phyloP scores from a whole-genome alignment of 1,140 invertebrate species.

The Meloidogyne exigua region DNA sequence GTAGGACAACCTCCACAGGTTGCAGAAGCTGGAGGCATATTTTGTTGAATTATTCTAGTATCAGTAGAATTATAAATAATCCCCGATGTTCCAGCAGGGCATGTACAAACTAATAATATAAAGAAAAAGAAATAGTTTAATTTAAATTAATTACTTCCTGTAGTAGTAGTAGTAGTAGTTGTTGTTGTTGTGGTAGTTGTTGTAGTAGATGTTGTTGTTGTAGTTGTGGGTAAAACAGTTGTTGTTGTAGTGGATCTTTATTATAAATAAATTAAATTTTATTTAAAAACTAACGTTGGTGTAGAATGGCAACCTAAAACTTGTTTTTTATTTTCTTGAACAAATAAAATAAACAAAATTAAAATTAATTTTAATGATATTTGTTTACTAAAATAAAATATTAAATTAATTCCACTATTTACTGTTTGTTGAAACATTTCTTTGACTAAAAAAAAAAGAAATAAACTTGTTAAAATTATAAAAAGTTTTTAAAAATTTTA shows the following conservation, averaged over 20 bases:
- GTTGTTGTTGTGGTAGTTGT: background rate
- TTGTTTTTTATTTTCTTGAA: too few species aligned
- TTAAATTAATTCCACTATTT: too few species aligned
- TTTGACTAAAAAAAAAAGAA: too few species aligned
- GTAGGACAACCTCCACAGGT: background rate
- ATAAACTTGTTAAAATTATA: too few species aligned
- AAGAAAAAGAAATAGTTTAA: background rate
- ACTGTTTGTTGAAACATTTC: too few species aligned
- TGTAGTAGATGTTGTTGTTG: background rate
- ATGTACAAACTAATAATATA: background rate
- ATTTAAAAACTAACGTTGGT: too few species aligned
- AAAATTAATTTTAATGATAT: too few species aligned
- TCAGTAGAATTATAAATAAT: constrained; percentile 4
- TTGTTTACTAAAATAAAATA: too few species aligned
- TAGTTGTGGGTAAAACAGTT: background rate
- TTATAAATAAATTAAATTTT: too few species aligned
- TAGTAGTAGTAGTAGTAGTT: background rate
- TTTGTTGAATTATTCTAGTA: background rate
- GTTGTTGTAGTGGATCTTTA: background rate
- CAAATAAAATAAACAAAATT: too few species aligned
- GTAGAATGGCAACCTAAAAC: too few species aligned
- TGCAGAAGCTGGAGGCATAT: background rate
- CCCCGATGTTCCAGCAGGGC: constrained; percentile 6
- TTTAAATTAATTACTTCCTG: background rate
- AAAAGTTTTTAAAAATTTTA: too few species aligned